Conservation (phyloP, 2,888 invertebrate species). For the Mesopsocus fuscifrons region DNA sequence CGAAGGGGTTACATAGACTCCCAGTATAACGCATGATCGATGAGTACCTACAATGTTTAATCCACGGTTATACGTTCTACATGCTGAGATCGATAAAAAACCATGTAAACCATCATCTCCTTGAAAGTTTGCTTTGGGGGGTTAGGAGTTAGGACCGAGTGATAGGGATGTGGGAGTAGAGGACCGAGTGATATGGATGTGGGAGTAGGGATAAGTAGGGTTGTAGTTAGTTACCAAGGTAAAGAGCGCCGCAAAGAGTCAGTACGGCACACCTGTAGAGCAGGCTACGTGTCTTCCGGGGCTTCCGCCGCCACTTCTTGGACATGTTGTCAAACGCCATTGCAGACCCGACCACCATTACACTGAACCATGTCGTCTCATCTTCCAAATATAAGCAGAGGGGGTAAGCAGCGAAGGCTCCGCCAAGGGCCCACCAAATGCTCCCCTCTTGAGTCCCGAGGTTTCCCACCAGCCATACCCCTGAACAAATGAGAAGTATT, state of each 20-base stretch:
- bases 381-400: conserved; percentile 41
- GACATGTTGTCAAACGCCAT: conserved; percentile 55
- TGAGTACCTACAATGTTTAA: too few relatives aligned
- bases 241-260: conserved; percentile 39
- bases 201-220: too few relatives aligned
- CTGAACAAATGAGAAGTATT: conserved; percentile 34
- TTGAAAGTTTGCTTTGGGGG: too few relatives aligned
- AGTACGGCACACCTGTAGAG: conserved; percentile 38
- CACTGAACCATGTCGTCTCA: conserved; percentile 47
- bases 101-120: too few relatives aligned
- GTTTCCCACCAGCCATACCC: conserved; percentile 80
- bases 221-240: conserved; percentile 24
- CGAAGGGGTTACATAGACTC: too few relatives aligned
- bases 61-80: too few relatives aligned
- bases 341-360: conserved; percentile 44
- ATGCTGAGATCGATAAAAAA: too few relatives aligned
- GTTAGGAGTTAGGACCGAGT: too few relatives aligned
- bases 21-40: too few relatives aligned
- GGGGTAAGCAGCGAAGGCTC: conserved; percentile 45
- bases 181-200: too few relatives aligned
- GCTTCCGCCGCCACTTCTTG: conserved; percentile 57
- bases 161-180: too few relatives aligned
- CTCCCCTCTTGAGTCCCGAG: conserved; percentile 65
- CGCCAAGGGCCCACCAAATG: conserved; percentile 45
- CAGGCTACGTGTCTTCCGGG: conserved; percentile 27